Evolutionary conservation across 2,888 invertebrate genomes (phyloP), one percentile per base, ranked within the genome.

Genomic region (Syritta pipiens): DNA sequence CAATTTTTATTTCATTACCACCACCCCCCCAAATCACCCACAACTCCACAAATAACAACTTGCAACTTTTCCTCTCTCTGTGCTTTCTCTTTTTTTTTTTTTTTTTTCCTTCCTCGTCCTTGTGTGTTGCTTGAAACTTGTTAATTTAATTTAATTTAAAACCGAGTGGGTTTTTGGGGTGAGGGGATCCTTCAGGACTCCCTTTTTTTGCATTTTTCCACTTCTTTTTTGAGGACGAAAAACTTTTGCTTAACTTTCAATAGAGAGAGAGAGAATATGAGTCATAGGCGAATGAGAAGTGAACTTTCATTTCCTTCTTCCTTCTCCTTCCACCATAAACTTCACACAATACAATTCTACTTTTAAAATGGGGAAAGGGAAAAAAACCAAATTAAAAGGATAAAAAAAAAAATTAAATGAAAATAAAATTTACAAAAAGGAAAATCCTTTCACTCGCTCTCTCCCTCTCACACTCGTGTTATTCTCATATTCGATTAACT

Each of bases 1-100:
- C 72, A 79, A 71, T 79, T 79, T 79, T 79, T 79, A 79, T 79
- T 79, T 79, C 77, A 79, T 79, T 79, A 79, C 67, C 77, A 67
- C 53, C 62, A 7, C 35, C 42, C 17, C 28, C 20, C 12, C 3
- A 24, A 4, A 1, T 5, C 17, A 4, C 12, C 67, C 57, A 24
- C 59, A 53, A 74, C 48, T 48, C 30, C 9, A 40, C 46, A 63
- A 63, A 60, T 65, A 65, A 35, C 30, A 75, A 53, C 62, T 75
- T 55, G 22, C 53, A 17, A 14, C 14, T 49, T 19, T 30, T 30
- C 4, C 2, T 30, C 9, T 57, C n/a, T n/a, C n/a, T n/a, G n/a
- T n/a, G n/a, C n/a, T n/a, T n/a, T 42, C 19, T 32, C 32, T 26
- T 49, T 24, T 48, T 5, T 4, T 19, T 30, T 44, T 55, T 26